phyloP scores from a whole-genome alignment of 2,113 vertebrate genomes.

The Furnarius figulus region DNA sequence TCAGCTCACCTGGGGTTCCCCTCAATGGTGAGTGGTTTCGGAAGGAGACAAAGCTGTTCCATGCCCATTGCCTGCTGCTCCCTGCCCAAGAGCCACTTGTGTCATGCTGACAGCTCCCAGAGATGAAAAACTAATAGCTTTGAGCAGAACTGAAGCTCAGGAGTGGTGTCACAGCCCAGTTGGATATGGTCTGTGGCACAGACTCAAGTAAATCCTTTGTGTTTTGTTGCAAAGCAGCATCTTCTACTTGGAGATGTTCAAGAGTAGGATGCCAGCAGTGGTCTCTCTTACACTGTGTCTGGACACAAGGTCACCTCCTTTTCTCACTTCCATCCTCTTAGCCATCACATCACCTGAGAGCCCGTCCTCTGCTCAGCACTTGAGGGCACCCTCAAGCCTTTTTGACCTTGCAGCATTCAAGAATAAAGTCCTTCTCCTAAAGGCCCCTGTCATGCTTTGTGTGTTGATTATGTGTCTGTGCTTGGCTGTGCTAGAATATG shows the following conservation, averaged over 20 bases:
- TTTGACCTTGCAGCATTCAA: background rate
- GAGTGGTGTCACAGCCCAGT: background rate
- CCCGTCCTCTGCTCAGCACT: background rate
- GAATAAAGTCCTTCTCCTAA: background rate
- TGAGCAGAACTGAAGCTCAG: background rate
- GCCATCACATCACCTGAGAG: background rate
- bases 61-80: background rate
- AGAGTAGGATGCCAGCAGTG: background rate
- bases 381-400: background rate
- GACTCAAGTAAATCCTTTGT: background rate
- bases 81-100: background rate
- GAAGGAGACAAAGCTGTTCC: background rate
- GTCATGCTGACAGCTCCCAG: background rate
- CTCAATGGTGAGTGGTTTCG: background rate
- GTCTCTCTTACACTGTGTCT: rapidly evolving
- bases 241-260: rapidly evolving
- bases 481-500: background rate
- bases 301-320: background rate
- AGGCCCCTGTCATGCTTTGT: background rate
- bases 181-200: background rate
- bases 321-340: background rate
- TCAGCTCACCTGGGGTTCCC: background rate
- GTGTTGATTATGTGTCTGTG: too few relatives aligned
- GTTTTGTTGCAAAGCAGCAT: background rate
- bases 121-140: rapidly evolving